Conservation (phyloP, 2,113 vertebrate genomes). For the Bucco capensis region DNA sequence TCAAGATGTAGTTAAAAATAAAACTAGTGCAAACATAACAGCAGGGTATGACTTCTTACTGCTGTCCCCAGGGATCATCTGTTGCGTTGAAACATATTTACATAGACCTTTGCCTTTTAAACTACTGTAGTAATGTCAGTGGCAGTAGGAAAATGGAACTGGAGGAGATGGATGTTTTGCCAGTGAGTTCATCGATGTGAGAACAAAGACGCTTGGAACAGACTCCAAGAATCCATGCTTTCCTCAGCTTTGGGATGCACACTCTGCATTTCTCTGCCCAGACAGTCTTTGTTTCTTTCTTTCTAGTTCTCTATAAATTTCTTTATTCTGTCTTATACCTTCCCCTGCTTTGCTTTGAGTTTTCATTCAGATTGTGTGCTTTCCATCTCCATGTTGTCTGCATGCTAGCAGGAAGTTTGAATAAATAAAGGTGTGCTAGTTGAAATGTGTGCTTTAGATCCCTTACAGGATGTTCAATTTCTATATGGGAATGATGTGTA, state of each 20-base stretch:
- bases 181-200: slow-evolving; percentile 40
- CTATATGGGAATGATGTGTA: background rate
- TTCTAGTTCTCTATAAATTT: background rate
- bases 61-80: background rate
- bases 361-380: background rate
- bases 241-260: background rate
- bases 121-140: background rate
- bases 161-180: slow-evolving; percentile 40
- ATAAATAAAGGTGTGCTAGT: background rate
- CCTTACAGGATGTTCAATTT: background rate
- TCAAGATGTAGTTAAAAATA: background rate
- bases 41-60: background rate
- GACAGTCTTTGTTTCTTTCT: background rate
- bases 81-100: background rate
- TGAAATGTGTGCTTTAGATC: background rate
- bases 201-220: slow-evolving; percentile 18
- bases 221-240: slow-evolving; percentile 1
- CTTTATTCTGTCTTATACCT: background rate
- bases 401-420: background rate
- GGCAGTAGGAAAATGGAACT: background rate
- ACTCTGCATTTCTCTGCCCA: background rate
- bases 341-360: background rate
- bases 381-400: background rate
- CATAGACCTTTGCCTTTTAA: slow-evolving; percentile 21
- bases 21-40: background rate